Percentiles rank a stretch among this genome's conserved stretches.
These are phyloP conservation scores for Unio pictorum DNA, from an alignment of 2,888 invertebrate genomes.

Conservation along the genomic window DNA sequence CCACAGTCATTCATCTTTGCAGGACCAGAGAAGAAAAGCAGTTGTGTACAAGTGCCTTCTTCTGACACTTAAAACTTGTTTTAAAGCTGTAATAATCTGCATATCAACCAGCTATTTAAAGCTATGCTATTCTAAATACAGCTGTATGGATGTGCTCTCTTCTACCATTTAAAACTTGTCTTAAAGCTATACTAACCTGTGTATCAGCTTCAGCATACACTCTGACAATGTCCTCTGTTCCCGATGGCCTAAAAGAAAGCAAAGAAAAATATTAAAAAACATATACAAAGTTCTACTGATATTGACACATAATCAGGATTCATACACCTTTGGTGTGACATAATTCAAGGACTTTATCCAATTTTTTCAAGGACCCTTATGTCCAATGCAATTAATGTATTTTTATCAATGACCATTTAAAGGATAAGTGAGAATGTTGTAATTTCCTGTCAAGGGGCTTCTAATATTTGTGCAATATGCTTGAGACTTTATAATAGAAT, in stretches of 20 bases:
- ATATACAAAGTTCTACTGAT: neutral
- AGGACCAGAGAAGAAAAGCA: too few relatives aligned
- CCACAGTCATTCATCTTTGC: too few relatives aligned
- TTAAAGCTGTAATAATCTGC: neutral
- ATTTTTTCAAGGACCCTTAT: too few relatives aligned
- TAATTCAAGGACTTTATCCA: too few relatives aligned
- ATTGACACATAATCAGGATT: too few relatives aligned
- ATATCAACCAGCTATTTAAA: neutral
- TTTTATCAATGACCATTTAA: too few relatives aligned
- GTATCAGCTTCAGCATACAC: conserved; percentile 96
- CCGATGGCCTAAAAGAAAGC: conserved; percentile 82
- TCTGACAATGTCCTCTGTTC: conserved; percentile 96
- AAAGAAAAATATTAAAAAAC: neutral
- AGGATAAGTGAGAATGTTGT: too few relatives aligned
- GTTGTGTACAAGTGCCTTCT: neutral
- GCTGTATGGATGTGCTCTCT: neutral
- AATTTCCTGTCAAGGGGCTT: too few relatives aligned
- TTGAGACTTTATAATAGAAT: too few relatives aligned
- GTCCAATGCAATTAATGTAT: too few relatives aligned
- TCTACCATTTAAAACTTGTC: conserved; percentile 3
- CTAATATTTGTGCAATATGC: too few relatives aligned
- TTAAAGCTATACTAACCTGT: conserved; percentile 39
- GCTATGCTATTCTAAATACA: conserved; percentile 73
- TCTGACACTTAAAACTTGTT: conserved; percentile 4
- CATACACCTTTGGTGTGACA: too few relatives aligned